phyloP scores from a whole-genome alignment of 1,140 invertebrate genomes.

The Drosophila arawakana region DNA sequence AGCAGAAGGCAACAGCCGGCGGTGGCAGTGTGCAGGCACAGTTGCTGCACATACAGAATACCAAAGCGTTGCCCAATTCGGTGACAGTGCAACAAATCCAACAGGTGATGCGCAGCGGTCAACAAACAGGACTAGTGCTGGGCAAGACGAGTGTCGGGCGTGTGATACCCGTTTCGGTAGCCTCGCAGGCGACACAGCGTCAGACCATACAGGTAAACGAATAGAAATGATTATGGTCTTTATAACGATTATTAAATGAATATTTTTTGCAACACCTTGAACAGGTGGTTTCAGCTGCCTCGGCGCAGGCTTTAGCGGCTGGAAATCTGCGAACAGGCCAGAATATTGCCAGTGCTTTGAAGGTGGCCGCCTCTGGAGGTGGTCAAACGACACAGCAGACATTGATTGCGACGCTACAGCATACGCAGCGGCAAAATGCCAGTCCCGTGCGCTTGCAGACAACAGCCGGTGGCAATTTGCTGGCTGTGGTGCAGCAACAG shows the following conservation, averaged over 20 bases:
- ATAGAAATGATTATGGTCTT: not conserved
- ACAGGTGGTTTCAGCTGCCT: slow-evolving; percentile 85
- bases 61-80: slow-evolving; percentile 87
- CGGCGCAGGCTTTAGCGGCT: slow-evolving; percentile 84
- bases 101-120: slow-evolving; percentile 89
- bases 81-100: slow-evolving; percentile 92
- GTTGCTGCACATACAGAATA: slow-evolving; percentile 81
- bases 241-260: not conserved
- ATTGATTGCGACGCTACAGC: slow-evolving; percentile 78
- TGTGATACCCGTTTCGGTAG: slow-evolving; percentile 82
- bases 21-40: slow-evolving; percentile 75
- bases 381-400: slow-evolving; percentile 84
- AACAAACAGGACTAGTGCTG: slow-evolving; percentile 77
- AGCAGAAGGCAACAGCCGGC: slow-evolving; percentile 42
- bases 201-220: slow-evolving; percentile 81
- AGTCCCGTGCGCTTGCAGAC: slow-evolving; percentile 85
- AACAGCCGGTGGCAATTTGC: slow-evolving; percentile 84
- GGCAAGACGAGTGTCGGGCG: slow-evolving; percentile 82
- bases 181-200: slow-evolving; percentile 76
- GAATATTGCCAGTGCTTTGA: slow-evolving; percentile 84
- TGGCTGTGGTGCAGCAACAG: slow-evolving; percentile 85
- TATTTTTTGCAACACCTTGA: not conserved
- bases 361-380: slow-evolving; percentile 79
- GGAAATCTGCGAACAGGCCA: slow-evolving; percentile 84
- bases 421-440: slow-evolving; percentile 84